Evolutionary conservation across 2,797 vertebrate species (phyloP).

Genomic region (Echiichthys vipera): DNA sequence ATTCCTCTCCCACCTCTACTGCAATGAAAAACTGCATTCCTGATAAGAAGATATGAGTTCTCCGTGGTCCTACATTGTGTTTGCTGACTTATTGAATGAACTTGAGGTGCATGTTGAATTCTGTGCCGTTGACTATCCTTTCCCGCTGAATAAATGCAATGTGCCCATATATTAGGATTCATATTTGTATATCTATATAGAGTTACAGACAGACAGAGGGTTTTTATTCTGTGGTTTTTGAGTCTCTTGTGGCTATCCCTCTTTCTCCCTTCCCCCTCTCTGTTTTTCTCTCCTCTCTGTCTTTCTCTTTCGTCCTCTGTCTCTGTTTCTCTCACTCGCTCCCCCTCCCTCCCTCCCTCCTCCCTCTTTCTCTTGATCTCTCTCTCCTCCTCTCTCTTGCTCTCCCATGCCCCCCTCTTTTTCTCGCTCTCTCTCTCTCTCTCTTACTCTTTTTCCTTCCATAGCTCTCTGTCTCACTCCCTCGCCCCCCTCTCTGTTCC

Average conservation of each 20-base stretch:
- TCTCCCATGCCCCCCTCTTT: slow-evolving; percentile 75
- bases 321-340: slow-evolving; percentile 81
- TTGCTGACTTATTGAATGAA: slow-evolving; percentile 80
- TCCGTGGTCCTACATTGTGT: slow-evolving; percentile 67
- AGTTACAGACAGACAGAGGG: slow-evolving; percentile 81
- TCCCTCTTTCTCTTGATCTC: slow-evolving; percentile 76
- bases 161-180: slow-evolving; percentile 78
- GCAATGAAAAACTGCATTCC: slow-evolving; percentile 76
- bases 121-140: slow-evolving; percentile 62
- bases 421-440: slow-evolving; percentile 70
- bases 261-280: slow-evolving; percentile 82
- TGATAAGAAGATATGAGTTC: slow-evolving; percentile 76
- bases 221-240: slow-evolving; percentile 86
- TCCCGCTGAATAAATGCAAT: slow-evolving; percentile 73
- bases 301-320: slow-evolving; percentile 84
- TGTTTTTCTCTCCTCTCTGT: slow-evolving; percentile 83
- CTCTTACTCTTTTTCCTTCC: slow-evolving; percentile 80
- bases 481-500: slow-evolving; percentile 83
- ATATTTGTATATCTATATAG: slow-evolving; percentile 84
- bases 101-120: slow-evolving; percentile 75
- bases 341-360: slow-evolving; percentile 74
- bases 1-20: slow-evolving; percentile 74
- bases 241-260: slow-evolving; percentile 86
- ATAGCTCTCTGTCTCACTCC: slow-evolving; percentile 81
- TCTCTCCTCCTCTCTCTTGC: slow-evolving; percentile 74